Evolutionary conservation across 2,113 vertebrate species (phyloP).

Genomic region (Chionomys nivalis): DNA sequence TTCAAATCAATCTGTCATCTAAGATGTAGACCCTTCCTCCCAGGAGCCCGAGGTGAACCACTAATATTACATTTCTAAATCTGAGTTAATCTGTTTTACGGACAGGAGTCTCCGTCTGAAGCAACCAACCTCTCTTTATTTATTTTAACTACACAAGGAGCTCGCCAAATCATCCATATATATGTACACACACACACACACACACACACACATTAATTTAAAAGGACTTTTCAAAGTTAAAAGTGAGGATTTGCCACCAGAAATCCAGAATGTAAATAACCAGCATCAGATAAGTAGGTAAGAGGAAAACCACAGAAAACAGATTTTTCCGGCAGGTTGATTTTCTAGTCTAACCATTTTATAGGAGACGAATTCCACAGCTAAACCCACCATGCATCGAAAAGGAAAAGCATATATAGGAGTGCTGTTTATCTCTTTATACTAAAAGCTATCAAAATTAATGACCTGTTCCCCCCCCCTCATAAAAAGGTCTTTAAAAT

Average conservation of each 20-base stretch:
- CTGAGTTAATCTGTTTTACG: slow-evolving; percentile 46
- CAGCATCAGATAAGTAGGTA: neutral
- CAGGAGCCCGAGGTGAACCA: slow-evolving; percentile 35
- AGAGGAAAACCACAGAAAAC: slow-evolving; percentile 6
- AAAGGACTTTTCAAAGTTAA: slow-evolving; percentile 25
- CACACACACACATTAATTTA: neutral
- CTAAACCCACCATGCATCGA: neutral
- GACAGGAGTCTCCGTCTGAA: neutral
- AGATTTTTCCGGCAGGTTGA: slow-evolving; percentile 37
- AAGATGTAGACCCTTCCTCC: slow-evolving; percentile 42
- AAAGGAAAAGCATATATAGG: slow-evolving; percentile 16
- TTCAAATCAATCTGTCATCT: slow-evolving; percentile 49
- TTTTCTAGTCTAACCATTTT: slow-evolving; percentile 55
- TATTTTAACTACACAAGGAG: neutral
- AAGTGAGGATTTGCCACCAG: neutral
- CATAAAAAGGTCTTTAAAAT: slow-evolving; percentile 56
- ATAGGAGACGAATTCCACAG: neutral
- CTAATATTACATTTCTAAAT: slow-evolving; percentile 57
- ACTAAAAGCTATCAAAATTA: slow-evolving; percentile 67
- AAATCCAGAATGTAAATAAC: slow-evolving; percentile 30
- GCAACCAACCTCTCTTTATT: slow-evolving; percentile 6
- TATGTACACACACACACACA: neutral
- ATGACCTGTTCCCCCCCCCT: slow-evolving; percentile 38
- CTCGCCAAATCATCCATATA: neutral
- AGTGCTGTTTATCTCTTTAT: slow-evolving; percentile 57